phyloP scores from a whole-genome alignment of 2,113 vertebrate species.

The Cololabis saira region DNA sequence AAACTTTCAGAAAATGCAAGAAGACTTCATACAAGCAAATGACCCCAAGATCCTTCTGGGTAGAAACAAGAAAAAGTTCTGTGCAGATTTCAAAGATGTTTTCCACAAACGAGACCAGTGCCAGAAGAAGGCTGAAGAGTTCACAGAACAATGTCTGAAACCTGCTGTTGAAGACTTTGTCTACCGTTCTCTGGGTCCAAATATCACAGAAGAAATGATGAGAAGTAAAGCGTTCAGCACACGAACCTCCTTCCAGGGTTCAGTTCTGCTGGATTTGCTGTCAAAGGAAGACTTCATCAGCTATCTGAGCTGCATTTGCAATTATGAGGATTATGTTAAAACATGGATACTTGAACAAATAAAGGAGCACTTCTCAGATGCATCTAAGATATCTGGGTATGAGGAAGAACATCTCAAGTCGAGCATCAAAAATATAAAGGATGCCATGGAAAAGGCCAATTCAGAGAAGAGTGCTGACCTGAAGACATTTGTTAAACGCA shows the following conservation, averaged over 20 bases:
- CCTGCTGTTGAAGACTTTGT: conserved; percentile 59
- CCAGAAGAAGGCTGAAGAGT: conserved; percentile 74
- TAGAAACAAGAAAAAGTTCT: conserved; percentile 44
- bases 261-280: conserved; percentile 57
- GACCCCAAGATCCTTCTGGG: conserved; percentile 48
- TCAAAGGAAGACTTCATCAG: neutral
- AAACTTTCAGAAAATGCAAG: conserved; percentile 57
- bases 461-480: conserved; percentile 4
- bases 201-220: conserved; percentile 64
- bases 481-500: conserved; percentile 41
- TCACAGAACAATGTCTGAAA: conserved; percentile 47
- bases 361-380: conserved; percentile 15
- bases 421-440: conserved; percentile 32
- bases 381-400: neutral
- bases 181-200: conserved; percentile 43
- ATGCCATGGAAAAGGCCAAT: conserved; percentile 40
- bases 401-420: conserved; percentile 27
- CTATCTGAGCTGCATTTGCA: neutral
- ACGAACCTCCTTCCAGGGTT: conserved; percentile 48
- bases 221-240: conserved; percentile 40
- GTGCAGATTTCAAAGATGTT: conserved; percentile 59
- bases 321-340: conserved; percentile 53
- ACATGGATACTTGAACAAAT: conserved; percentile 36
- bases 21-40: conserved; percentile 51
- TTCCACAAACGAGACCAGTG: conserved; percentile 65